These are phyloP conservation scores for Magallana angulata DNA, from an alignment of 1,140 invertebrate species.

Conservation along the genomic window DNA sequence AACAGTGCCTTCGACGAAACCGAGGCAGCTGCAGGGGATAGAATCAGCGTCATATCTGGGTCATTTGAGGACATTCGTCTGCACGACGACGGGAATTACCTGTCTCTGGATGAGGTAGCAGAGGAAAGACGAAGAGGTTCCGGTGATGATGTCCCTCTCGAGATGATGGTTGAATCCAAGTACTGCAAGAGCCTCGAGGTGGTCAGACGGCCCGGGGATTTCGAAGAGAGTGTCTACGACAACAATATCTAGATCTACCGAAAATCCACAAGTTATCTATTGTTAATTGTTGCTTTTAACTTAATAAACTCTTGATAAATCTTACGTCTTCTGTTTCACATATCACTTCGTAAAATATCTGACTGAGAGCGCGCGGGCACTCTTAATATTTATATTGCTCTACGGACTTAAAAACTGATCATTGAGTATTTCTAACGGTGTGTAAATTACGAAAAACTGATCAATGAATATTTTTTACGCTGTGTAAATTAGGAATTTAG, in stretches of 20 bases:
- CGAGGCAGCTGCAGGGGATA: neutral
- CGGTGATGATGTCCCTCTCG: neutral
- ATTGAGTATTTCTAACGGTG: no score
- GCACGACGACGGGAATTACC: neutral
- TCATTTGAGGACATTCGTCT: neutral
- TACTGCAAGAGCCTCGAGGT: neutral
- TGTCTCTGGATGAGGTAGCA: neutral
- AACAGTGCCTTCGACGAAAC: neutral
- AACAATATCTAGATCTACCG: neutral
- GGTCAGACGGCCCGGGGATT: neutral
- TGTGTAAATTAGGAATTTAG: no score
- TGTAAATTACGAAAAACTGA: no score
- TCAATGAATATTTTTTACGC: no score
- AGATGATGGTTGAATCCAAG: constrained; percentile 12
- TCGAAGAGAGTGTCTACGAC: neutral
- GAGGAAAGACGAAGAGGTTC: neutral
- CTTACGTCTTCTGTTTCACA: no score
- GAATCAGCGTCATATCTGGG: neutral
- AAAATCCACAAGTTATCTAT: neutral
- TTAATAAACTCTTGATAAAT: no score
- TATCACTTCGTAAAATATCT: no score
- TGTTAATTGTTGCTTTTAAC: neutral
- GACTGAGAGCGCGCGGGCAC: no score
- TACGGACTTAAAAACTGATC: no score
- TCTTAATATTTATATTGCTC: no score